These are phyloP conservation scores for Lophius americanus DNA, from an alignment of 2,797 vertebrate genomes.

Conservation along the genomic window DNA sequence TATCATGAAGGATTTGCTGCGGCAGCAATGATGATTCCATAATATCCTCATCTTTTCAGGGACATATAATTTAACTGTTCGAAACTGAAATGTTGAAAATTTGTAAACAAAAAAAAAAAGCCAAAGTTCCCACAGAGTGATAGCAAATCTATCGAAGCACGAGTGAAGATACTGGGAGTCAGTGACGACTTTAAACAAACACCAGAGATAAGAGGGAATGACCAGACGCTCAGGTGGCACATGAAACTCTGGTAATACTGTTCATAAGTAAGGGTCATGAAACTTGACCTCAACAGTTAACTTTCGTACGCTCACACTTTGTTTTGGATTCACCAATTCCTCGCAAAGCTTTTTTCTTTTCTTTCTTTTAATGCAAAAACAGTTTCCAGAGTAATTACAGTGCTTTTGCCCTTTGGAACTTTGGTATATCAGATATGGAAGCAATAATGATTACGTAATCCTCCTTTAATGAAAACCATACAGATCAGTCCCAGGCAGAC, in stretches of 20 bases:
- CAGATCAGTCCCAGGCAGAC: constrained; percentile 18
- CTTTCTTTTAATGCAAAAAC: background rate
- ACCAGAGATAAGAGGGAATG: background rate
- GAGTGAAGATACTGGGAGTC: background rate
- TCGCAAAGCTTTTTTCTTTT: background rate
- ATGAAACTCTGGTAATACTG: background rate
- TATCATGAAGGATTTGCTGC: no score
- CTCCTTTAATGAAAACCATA: constrained; percentile 32
- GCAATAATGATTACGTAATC: constrained; percentile 56
- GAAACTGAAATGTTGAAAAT: no score
- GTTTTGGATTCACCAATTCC: no score
- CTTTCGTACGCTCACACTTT: no score
- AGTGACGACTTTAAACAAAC: background rate
- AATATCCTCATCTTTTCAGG: no score
- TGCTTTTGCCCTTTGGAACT: constrained; percentile 65
- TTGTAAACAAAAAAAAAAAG: background rate
- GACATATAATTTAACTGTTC: no score
- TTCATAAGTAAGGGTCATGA: background rate
- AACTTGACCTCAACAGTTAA: background rate
- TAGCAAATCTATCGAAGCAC: background rate
- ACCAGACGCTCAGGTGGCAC: background rate
- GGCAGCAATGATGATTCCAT: no score
- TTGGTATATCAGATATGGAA: constrained; percentile 52
- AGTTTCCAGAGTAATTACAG: constrained; percentile 21
- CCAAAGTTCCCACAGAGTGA: background rate